These are phyloP conservation scores for Astyanax mexicanus DNA, from an alignment of 2,797 vertebrate species.

Conservation along the genomic window DNA sequence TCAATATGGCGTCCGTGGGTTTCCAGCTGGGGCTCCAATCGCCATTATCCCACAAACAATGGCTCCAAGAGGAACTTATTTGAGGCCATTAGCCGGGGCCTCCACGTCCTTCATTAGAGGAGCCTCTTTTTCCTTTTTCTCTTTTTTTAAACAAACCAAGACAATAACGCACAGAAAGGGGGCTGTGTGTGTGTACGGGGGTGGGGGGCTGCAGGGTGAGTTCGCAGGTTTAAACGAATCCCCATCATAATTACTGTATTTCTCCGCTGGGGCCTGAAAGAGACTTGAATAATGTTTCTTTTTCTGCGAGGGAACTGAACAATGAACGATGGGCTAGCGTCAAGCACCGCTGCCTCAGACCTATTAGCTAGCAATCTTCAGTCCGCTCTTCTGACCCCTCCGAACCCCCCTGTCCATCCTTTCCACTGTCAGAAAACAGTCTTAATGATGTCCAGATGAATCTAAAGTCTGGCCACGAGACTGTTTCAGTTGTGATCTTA, in stretches of 20 bases:
- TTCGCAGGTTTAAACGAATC: constrained; percentile 75
- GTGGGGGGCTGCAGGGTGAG: constrained; percentile 14
- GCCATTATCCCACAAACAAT: constrained; percentile 69
- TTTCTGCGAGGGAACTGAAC: constrained; percentile 80
- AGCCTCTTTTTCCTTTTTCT: too few relatives aligned
- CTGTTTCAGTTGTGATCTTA: too few relatives aligned
- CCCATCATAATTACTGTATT: constrained; percentile 85
- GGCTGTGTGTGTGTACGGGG: not conserved
- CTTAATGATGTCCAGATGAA: constrained; percentile 19
- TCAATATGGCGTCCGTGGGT: constrained; percentile 74
- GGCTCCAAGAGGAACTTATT: constrained; percentile 77
- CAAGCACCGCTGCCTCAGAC: constrained; percentile 79
- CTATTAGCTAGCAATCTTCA: constrained; percentile 83
- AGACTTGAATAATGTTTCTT: constrained; percentile 92
- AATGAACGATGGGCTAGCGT: constrained; percentile 79
- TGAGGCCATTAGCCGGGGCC: constrained; percentile 79
- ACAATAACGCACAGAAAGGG: constrained; percentile 81
- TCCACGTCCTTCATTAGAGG: constrained; percentile 83
- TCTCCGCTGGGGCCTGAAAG: constrained; percentile 81
- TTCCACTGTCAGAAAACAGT: constrained; percentile 1
- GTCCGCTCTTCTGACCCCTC: constrained; percentile 55
- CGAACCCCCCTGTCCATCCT: constrained; percentile 34
- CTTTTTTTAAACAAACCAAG: constrained; percentile 79
- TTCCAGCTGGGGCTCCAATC: constrained; percentile 71
- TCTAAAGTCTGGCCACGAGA: not conserved